phyloP scores from a whole-genome alignment of 2,888 invertebrate genomes.

The Polydrusus cervinus region DNA sequence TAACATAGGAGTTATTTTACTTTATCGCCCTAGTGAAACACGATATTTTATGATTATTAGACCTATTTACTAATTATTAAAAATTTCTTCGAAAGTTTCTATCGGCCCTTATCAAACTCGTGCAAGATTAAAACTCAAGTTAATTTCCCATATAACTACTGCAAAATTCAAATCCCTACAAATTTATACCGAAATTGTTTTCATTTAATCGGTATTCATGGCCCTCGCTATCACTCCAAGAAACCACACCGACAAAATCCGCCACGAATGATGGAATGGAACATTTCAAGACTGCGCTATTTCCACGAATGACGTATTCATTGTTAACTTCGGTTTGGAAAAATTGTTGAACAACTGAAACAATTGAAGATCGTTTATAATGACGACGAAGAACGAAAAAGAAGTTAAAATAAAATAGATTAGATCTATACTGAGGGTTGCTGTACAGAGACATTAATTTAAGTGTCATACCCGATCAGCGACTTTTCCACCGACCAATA shows the following conservation, averaged over 20 bases:
- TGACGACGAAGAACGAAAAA: not conserved
- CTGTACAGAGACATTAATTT: no score
- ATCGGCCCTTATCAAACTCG: conserved; percentile 14
- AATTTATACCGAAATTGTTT: conserved; percentile 49
- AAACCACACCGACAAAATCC: conserved; percentile 91
- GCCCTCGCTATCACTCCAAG: conserved; percentile 89
- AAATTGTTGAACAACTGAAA: conserved; percentile 90
- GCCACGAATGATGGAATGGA: conserved; percentile 92
- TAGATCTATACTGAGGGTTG: no score
- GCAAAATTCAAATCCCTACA: not conserved
- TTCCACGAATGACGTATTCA: conserved; percentile 92
- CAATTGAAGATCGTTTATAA: conserved; percentile 1
- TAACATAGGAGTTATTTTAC: no score
- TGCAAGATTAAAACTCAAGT: not conserved
- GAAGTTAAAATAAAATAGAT: not conserved
- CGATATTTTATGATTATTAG: no score
- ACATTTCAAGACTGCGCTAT: conserved; percentile 90
- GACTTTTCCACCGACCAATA: no score
- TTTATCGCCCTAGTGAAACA: no score
- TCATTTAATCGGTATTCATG: conserved; percentile 79
- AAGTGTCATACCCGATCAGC: no score
- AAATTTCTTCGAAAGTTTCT: not conserved
- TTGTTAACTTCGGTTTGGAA: conserved; percentile 94
- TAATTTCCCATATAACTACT: not conserved
- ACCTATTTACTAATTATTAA: no score